Base-by-base conservation (phyloP, 2,113 vertebrate genomes). In the Apistogramma diplotaenia region DNA sequence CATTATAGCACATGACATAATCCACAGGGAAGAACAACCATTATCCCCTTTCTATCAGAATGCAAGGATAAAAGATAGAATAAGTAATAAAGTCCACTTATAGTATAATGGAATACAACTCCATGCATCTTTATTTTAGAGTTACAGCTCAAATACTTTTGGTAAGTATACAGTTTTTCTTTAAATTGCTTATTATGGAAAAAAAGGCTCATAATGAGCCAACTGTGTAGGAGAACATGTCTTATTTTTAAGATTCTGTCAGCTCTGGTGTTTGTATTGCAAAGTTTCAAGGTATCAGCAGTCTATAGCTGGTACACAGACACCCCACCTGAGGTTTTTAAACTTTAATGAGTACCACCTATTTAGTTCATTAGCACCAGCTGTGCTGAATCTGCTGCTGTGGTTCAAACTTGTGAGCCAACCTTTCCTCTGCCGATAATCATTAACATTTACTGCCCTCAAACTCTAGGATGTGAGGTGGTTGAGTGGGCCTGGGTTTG, bases 281-380 rank as follows among this genome's bases (percentile, higher is more conserved):
- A 61, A 57, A 71, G n/a, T 58, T 79, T 79, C 15, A 75, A 35
- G 60, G 19, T 70, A 37, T 71, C 55, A 65, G 19, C 67, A 72
- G 49, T 43, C 21, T 55, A 23, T 43, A 57, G 57, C 70, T 25
- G 55, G 12, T 62, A 35, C 80, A 58, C 51, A 81, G 29, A 71
- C 27, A 80, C 49, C 37, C 29, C 51, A 82, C 25, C 51, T 43
- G 55, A 80, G 76, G 55, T 59, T 37, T 77, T 82, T 81, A 85
- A 79, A 77, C 40, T 82, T 91, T 70, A 70, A 89, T 87, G 78
- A 82, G 55, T 84, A 56, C 19, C 40, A 62, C 53, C 43, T 55
- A 77, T 77, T 89, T 71, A 79, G 46, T 84, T 75, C n/a, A 57
- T 86, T 75, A 59, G 55, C 3, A 9, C 58, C 79, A 78, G 58